A percentile compares a stretch with the other conserved stretches of the same genome.
These are phyloP conservation scores for Nymphalis polychloros DNA, from an alignment of 2,888 invertebrate species.

Conservation along the genomic window DNA sequence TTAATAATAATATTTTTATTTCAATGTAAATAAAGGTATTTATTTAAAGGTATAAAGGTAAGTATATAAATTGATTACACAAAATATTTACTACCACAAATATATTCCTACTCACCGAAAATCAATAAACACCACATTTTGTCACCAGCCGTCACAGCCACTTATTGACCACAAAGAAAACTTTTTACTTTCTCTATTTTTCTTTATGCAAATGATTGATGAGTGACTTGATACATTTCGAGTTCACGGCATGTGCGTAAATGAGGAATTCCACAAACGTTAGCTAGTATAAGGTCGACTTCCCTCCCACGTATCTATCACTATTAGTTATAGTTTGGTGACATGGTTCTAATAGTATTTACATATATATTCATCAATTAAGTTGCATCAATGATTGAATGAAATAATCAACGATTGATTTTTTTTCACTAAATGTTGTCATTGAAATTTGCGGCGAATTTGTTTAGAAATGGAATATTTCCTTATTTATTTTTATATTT, in stretches of 20 bases:
- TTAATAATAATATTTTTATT: too few species aligned
- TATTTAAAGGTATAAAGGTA: too few species aligned
- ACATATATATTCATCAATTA: neutral
- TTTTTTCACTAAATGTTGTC: too few species aligned
- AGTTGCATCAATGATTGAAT: too few species aligned
- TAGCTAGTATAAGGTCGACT: conserved; percentile 25
- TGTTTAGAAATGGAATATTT: too few species aligned
- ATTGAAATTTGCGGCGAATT: too few species aligned
- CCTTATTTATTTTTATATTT: too few species aligned
- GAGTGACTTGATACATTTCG: conserved; percentile 29
- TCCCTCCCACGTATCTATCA: conserved; percentile 26
- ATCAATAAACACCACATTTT: conserved; percentile 22
- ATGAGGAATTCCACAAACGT: conserved; percentile 22
- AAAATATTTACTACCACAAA: neutral
- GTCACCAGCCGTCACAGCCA: conserved; percentile 23
- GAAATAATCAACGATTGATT: too few species aligned
- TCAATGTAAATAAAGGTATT: too few species aligned
- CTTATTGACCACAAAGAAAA: conserved; percentile 21
- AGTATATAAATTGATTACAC: too few species aligned
- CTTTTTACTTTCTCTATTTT: conserved; percentile 17
- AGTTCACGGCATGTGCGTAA: conserved; percentile 27
- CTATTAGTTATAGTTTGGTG: neutral
- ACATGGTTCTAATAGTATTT: neutral
- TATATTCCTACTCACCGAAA: conserved; percentile 20
- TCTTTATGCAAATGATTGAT: conserved; percentile 22